phyloP scores from a whole-genome alignment of 2,113 vertebrate species.

The Istiophorus platypterus region DNA sequence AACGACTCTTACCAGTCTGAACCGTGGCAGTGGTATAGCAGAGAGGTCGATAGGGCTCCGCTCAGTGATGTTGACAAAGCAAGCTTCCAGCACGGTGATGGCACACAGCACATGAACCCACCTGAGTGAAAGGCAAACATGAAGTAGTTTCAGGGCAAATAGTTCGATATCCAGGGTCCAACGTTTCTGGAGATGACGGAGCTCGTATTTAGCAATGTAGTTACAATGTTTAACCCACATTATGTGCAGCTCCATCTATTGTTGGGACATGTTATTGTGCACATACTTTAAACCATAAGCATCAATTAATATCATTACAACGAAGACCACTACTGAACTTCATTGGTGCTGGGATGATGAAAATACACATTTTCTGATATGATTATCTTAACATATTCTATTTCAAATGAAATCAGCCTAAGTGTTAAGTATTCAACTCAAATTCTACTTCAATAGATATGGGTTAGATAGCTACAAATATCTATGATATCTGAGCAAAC shows the following conservation, averaged over 20 bases:
- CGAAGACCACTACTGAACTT: no score
- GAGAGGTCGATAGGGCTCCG: slow-evolving; percentile 95
- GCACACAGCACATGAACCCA: slow-evolving; percentile 99
- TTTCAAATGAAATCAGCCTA: no score
- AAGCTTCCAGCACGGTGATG: slow-evolving; percentile 95
- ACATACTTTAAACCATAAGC: not conserved
- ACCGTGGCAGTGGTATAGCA: slow-evolving; percentile 92
- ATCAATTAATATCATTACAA: not conserved
- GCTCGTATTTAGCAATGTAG: not conserved
- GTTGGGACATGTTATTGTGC: not conserved
- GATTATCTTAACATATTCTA: not conserved
- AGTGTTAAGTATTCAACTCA: no score
- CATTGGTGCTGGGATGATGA: not conserved
- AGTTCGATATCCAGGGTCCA: slow-evolving; percentile 4
- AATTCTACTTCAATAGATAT: no score
- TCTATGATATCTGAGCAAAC: not conserved
- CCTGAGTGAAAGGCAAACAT: slow-evolving; percentile 78
- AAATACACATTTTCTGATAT: not conserved
- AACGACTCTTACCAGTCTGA: slow-evolving; percentile 89
- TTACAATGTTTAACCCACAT: not conserved
- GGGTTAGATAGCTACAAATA: not conserved
- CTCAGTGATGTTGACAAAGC: slow-evolving; percentile 94
- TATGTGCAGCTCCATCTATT: not conserved
- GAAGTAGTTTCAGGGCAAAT: slow-evolving; percentile 32
- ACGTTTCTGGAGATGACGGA: not conserved